These are phyloP conservation scores for Cherax destructor DNA, from an alignment of 1,140 invertebrate genomes.

Conservation along the genomic window DNA sequence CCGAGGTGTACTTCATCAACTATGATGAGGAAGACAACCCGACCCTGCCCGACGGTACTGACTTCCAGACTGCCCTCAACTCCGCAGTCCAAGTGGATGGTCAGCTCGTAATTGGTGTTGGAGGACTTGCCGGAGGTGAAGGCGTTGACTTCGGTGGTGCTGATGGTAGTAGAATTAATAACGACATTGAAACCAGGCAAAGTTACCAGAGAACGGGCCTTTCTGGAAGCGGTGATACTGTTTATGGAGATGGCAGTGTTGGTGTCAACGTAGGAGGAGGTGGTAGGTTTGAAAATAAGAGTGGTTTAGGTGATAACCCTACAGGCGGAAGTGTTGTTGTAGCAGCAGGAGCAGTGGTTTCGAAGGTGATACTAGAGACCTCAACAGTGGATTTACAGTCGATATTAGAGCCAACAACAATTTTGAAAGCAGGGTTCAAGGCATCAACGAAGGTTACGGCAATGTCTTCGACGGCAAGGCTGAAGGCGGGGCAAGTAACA, in stretches of 20 bases:
- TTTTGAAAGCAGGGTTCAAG: neutral
- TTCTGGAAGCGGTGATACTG: neutral
- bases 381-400: neutral
- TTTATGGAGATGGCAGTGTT: neutral
- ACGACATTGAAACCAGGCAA: neutral
- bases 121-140: neutral
- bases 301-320: neutral
- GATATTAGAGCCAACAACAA: neutral
- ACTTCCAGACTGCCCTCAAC: constrained; percentile 18
- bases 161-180: neutral
- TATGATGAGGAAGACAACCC: constrained; percentile 19
- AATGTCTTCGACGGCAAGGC: no score
- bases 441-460: no score
- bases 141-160: neutral
- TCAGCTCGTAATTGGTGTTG: neutral
- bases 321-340: neutral
- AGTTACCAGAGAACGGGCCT: neutral
- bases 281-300: neutral
- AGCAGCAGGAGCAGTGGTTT: neutral
- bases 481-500: no score
- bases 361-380: neutral
- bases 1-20: constrained; percentile 42
- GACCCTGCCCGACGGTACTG: neutral
- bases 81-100: neutral
- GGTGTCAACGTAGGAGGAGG: neutral